Base-by-base conservation (phyloP, 2,113 vertebrate species). In the Pseudorectes ferrugineus region DNA sequence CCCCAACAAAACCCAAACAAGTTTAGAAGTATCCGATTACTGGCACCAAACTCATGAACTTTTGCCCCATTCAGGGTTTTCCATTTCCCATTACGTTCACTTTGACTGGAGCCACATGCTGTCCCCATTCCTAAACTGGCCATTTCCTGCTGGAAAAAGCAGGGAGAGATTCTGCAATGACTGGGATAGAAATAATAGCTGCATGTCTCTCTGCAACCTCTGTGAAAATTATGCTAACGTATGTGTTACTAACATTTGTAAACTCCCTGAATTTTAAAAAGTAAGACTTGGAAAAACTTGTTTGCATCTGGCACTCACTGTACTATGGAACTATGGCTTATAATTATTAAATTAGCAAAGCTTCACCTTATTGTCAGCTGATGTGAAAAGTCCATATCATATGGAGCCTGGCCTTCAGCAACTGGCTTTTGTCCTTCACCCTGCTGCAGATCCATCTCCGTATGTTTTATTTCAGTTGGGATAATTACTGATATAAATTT, bases 11-110 rank as follows among this genome's bases (percentile, higher is more conserved):
- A 80, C 66, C 66, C 71, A 89, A 94, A 82, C 84, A 96, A 88
- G 3, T 49, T 88, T 68, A 79, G 45, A 82, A 72, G 70, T 78
- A 76, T 87, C 74, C 1, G 15, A 23, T 94, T 91, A 73, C 95
- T 93, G 87, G 91, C 92, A 94, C 58, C 35, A 72, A 89, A 68
- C 62, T 91, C 31, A 59, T 89, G 91, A 95, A 94, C 94, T 93
- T 91, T 83, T 86, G 78, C 55, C 84, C 68, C 72, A 70, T 85
- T 88, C 71, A 76, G 71, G 43, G 19, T 87, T 95, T 96, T 94
- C 80, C 74, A 79, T 63, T 95, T 85, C 72, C 88, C 71, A 71
- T 80, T 83, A 24, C 0, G 1, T 74, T 93, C 55, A 17, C 19
- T 94, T 87, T 93, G 80, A 87, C 89, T 85, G 91, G 58, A 95